These are phyloP conservation scores for Lacanobia oleracea DNA, from an alignment of 2,888 invertebrate species.

Conservation along the genomic window DNA sequence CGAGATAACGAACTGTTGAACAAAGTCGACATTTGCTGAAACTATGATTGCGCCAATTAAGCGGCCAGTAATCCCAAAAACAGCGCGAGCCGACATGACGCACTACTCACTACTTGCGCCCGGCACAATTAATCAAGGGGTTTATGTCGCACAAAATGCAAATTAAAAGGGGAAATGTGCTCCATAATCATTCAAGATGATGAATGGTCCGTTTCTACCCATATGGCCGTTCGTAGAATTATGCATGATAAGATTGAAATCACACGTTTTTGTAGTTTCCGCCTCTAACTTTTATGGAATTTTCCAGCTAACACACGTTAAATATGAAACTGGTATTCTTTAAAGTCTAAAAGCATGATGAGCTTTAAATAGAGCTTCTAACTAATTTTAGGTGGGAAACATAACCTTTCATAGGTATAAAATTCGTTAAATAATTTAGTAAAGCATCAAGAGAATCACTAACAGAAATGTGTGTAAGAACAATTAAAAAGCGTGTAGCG, in stretches of 20 bases:
- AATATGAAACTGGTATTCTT: background rate
- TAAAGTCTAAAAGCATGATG: background rate
- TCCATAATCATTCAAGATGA: conserved; percentile 77
- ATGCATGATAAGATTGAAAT: conserved; percentile 53
- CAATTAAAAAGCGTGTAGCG: conserved; percentile 45
- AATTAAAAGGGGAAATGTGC: conserved; percentile 71
- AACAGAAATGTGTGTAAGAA: conserved; percentile 12
- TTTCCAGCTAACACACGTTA: conserved; percentile 17
- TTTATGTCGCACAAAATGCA: conserved; percentile 71
- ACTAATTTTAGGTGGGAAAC: background rate
- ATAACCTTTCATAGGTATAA: background rate
- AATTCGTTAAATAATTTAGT: background rate
- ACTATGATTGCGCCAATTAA: conserved; percentile 64
- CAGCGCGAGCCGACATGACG: conserved; percentile 64
- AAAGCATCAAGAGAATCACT: background rate
- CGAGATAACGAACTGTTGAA: conserved; percentile 61
- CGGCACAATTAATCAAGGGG: conserved; percentile 76
- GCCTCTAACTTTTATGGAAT: conserved; percentile 31
- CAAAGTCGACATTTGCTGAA: conserved; percentile 46
- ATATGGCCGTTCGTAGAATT: conserved; percentile 50
- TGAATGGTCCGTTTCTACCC: conserved; percentile 69
- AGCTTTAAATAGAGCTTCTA: background rate
- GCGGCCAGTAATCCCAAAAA: conserved; percentile 73
- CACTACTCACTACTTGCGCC: conserved; percentile 67
- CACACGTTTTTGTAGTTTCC: conserved; percentile 29